Base-by-base conservation (phyloP, 2,797 vertebrate genomes). In the Lepus townsendii region DNA sequence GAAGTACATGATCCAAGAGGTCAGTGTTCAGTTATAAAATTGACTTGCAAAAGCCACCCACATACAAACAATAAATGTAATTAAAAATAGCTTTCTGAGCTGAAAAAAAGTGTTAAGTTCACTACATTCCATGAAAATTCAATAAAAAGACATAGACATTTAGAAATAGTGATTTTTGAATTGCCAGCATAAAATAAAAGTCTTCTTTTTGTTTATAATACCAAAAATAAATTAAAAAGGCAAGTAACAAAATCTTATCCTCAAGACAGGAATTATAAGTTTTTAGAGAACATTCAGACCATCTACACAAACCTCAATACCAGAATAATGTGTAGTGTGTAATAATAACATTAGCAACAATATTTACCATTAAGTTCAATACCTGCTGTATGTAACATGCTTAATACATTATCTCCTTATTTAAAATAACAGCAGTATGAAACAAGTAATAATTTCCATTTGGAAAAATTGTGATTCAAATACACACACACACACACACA, bases 141-240 rank as follows among this genome's bases (percentile, higher is more conserved):
- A 88, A 22, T 32, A 30, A 90, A 84, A 91, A 79, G 27, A 54
- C 19, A 87, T 32, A 80, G 7, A 73, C 0, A 63, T 69, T 82
- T 84, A 65, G 8, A 69, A 60, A 71, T 26, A 95, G 16, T 27
- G 63, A 89, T 71, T 38, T 88, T 90, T 90, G 19, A 89, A 16
- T 50, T 79, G 10, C n/a, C 47, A 54, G 19, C 27, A 65, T 73
- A 77, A 79, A 47, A 83, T 63, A 57, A 83, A 94, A n/a, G 30
- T 69, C 10, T 20, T 73, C 24, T 78, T 77, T 86, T 88, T 63
- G 20, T 60, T 24, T 12, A 71, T 52, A 88, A 63, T 5, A 65
- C 5, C 69, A 13, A 83, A 84, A 89, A 82, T 32, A 3, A 62
- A 89, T 90, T 54, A 66, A 80, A 1, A 78, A 83, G 42, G 22